These are phyloP conservation scores for Galeopsomyia nigrocyanea DNA, from an alignment of 2,888 invertebrate species.

Conservation along the genomic window DNA sequence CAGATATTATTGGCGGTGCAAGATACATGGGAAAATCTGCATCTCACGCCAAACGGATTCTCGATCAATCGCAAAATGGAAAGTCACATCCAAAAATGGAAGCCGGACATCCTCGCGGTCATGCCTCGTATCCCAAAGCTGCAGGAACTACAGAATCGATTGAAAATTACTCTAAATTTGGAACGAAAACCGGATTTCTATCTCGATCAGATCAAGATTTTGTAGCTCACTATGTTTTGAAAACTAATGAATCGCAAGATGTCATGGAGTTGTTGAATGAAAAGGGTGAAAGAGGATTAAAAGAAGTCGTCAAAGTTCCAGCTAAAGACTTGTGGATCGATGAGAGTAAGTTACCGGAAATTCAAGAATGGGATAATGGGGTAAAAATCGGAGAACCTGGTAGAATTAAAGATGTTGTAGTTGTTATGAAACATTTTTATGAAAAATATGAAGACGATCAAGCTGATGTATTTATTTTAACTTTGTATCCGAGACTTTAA, in stretches of 20 bases:
- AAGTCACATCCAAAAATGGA: constrained; percentile 34
- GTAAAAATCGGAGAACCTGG: background rate
- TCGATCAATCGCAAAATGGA: constrained; percentile 56
- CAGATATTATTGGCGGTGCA: constrained; percentile 31
- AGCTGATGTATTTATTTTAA: constrained; percentile 57
- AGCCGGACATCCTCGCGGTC: constrained; percentile 58
- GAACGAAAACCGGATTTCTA: constrained; percentile 55
- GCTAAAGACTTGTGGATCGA: background rate
- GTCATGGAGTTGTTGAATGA: constrained; percentile 52
- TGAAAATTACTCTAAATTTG: constrained; percentile 54
- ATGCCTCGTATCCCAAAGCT: constrained; percentile 51
- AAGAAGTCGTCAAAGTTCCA: background rate
- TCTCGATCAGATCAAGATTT: constrained; percentile 53
- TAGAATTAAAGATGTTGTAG: constrained; percentile 38
- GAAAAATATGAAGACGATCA: constrained; percentile 39
- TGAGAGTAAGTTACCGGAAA: constrained; percentile 49
- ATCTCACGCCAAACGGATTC: constrained; percentile 47
- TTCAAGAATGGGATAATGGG: constrained; percentile 47
- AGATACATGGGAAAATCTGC: constrained; percentile 52
- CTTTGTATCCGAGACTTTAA: constrained; percentile 54
- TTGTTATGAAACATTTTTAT: constrained; percentile 55
- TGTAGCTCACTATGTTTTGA: constrained; percentile 52
- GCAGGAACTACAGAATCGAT: constrained; percentile 52
- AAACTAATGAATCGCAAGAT: constrained; percentile 9
- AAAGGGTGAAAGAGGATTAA: background rate